Percentiles rank a stretch among this genome's conserved stretches.
These are phyloP conservation scores for Leptinotarsa tumamoca DNA, from an alignment of 2,888 invertebrate genomes.

Conservation along the genomic window DNA sequence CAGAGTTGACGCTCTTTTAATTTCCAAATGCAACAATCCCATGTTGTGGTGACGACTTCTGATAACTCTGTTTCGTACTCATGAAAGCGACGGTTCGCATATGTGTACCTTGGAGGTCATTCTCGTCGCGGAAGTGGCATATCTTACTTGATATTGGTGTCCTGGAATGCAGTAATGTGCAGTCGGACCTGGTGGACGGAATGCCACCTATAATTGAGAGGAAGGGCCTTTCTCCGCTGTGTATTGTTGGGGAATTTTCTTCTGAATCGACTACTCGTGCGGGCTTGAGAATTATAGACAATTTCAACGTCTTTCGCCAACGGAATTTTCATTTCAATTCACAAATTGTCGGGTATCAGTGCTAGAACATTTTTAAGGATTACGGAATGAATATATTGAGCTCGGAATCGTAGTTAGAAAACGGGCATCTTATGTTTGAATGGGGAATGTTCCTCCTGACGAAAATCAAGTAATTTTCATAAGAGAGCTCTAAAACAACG, in stretches of 20 bases:
- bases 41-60: neutral
- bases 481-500: no score
- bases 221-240: slow-evolving; percentile 30
- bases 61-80: neutral
- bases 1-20: neutral
- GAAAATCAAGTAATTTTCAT: no score
- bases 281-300: slow-evolving; percentile 7
- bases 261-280: slow-evolving; percentile 6
- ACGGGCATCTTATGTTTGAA: no score
- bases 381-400: no score
- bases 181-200: slow-evolving; percentile 50
- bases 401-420: no score
- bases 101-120: slow-evolving; percentile 36
- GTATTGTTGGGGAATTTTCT: slow-evolving; percentile 24
- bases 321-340: neutral
- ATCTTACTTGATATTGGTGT: slow-evolving; percentile 62
- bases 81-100: slow-evolving; percentile 7
- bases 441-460: no score
- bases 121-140: slow-evolving; percentile 44
- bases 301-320: slow-evolving; percentile 4
- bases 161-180: slow-evolving; percentile 66
- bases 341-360: neutral
- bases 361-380: no score
- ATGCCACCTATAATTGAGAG: slow-evolving; percentile 52
- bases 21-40: neutral